These are phyloP conservation scores for Gila orcuttii DNA, from an alignment of 2,113 vertebrate species.

Conservation along the genomic window DNA sequence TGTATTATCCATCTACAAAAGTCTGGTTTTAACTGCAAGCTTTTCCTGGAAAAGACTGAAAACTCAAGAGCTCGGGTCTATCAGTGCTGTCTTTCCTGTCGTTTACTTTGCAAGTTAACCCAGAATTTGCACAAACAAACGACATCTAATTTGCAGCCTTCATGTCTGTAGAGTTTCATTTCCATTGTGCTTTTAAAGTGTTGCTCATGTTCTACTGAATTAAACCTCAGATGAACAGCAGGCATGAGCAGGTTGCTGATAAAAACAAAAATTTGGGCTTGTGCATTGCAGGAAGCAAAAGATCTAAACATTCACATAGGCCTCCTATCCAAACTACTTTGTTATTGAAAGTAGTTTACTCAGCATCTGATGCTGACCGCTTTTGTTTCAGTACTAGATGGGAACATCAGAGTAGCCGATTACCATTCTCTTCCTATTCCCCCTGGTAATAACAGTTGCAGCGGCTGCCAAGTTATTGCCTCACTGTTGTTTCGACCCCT, in stretches of 20 bases:
- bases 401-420: conserved; percentile 37
- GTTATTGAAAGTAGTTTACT: conserved; percentile 28
- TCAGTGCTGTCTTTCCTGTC: not conserved
- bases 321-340: not conserved
- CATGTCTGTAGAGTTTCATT: not conserved
- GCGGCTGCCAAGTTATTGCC: conserved; percentile 55
- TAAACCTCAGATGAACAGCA: not conserved
- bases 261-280: not conserved
- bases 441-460: conserved; percentile 55
- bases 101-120: conserved; percentile 1
- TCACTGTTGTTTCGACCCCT: conserved; percentile 50
- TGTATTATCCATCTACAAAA: not conserved
- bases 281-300: not conserved
- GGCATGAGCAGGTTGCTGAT: not conserved
- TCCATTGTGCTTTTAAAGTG: not conserved
- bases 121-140: not conserved
- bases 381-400: conserved; percentile 34
- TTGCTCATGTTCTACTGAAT: not conserved
- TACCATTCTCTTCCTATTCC: conserved; percentile 40
- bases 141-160: not conserved
- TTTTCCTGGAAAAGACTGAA: not conserved
- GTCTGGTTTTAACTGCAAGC: not conserved
- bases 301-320: not conserved
- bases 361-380: not conserved
- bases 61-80: not conserved